phyloP scores from a whole-genome alignment of 2,113 vertebrate species.

The Saccopteryx leptura region DNA sequence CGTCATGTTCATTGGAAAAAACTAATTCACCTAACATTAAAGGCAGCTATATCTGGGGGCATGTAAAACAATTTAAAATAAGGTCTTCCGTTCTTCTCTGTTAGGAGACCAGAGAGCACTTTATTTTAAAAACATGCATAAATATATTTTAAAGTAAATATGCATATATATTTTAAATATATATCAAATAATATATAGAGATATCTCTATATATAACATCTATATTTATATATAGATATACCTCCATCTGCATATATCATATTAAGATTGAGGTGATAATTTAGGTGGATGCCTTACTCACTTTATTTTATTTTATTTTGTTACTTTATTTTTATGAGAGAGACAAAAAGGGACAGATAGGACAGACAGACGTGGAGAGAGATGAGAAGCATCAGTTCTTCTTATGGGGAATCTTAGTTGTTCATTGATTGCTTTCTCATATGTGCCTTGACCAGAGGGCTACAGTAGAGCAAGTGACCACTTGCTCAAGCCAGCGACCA shows the following conservation, averaged over 20 bases:
- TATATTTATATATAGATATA: not conserved
- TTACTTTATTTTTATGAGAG: too few species aligned
- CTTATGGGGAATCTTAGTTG: too few species aligned
- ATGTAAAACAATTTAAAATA: not conserved
- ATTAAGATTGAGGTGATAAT: not conserved
- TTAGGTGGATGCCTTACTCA: not conserved
- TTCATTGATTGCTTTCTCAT: too few species aligned
- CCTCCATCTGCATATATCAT: not conserved
- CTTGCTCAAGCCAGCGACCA: too few species aligned
- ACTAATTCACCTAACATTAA: not conserved
- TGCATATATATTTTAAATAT: not conserved
- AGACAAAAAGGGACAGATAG: too few species aligned
- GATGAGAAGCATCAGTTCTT: too few species aligned
- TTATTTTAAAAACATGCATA: not conserved
- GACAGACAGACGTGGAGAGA: too few species aligned
- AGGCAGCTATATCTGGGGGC: not conserved
- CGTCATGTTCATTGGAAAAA: not conserved
- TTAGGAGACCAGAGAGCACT: not conserved
- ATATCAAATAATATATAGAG: not conserved
- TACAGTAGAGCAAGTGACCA: too few species aligned
- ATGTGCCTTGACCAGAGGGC: too few species aligned
- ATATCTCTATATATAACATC: not conserved
- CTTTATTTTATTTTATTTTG: not conserved
- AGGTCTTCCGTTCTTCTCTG: not conserved
- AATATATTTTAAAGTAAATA: not conserved